These are phyloP conservation scores for Subacronicta megacephala DNA, from an alignment of 2,888 invertebrate species.

Conservation along the genomic window DNA sequence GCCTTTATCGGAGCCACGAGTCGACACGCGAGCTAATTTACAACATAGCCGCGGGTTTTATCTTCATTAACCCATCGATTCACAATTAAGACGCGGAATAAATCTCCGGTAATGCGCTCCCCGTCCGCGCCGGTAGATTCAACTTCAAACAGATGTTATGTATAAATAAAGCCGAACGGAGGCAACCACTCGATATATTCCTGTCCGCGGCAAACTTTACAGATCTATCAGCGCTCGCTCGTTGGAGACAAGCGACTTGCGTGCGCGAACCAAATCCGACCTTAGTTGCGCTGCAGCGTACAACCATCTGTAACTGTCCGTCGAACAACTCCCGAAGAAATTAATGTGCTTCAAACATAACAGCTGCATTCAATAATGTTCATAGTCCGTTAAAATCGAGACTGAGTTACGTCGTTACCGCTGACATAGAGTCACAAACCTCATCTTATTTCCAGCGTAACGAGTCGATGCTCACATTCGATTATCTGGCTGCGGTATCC, in stretches of 20 bases:
- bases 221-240: slow-evolving; percentile 83
- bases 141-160: slow-evolving; percentile 89
- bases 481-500: slow-evolving; percentile 89
- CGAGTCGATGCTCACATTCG: slow-evolving; percentile 89
- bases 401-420: slow-evolving; percentile 71
- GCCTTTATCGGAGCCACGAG: slow-evolving; percentile 88
- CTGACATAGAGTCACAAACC: slow-evolving; percentile 73
- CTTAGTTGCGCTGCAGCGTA: slow-evolving; percentile 59
- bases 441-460: slow-evolving; percentile 89
- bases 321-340: slow-evolving; percentile 44
- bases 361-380: slow-evolving; percentile 62
- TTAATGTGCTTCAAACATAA: slow-evolving; percentile 45
- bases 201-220: slow-evolving; percentile 89
- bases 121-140: slow-evolving; percentile 88
- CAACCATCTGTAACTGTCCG: slow-evolving; percentile 44
- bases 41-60: slow-evolving; percentile 89
- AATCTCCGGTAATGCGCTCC: slow-evolving; percentile 89
- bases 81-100: slow-evolving; percentile 90
- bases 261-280: slow-evolving; percentile 70
- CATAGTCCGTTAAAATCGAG: slow-evolving; percentile 60
- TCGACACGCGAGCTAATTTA: slow-evolving; percentile 90
- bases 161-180: slow-evolving; percentile 89
- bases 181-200: slow-evolving; percentile 89
- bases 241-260: slow-evolving; percentile 71
- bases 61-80: slow-evolving; percentile 90